These are phyloP conservation scores for Dicyrtoma fusca DNA, from an alignment of 2,888 invertebrate species.

Conservation along the genomic window DNA sequence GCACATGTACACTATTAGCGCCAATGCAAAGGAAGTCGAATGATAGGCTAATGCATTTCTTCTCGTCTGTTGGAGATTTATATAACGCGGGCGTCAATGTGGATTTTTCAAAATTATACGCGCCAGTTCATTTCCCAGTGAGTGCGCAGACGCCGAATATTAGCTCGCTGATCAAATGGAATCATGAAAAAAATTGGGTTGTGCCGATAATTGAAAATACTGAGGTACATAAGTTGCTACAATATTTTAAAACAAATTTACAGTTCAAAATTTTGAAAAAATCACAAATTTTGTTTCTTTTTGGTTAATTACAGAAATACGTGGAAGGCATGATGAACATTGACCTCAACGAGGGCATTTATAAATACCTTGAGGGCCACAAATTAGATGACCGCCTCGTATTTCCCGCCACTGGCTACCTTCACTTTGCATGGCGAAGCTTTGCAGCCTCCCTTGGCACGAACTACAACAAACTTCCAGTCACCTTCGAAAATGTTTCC, in stretches of 20 bases:
- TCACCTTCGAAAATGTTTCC: constrained; percentile 81
- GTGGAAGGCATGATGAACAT: constrained; percentile 24
- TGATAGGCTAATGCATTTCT: constrained; percentile 71
- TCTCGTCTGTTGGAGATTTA: constrained; percentile 78
- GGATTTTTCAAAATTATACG: constrained; percentile 73
- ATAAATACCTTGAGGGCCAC: constrained; percentile 76
- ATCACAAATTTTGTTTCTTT: too few relatives aligned
- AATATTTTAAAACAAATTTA: not conserved
- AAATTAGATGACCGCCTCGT: constrained; percentile 83
- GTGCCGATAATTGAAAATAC: not conserved
- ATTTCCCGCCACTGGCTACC: constrained; percentile 93
- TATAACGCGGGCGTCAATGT: constrained; percentile 81
- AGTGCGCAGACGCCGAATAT: constrained; percentile 83
- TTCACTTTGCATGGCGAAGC: constrained; percentile 80
- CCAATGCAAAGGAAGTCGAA: constrained; percentile 67
- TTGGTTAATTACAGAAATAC: too few relatives aligned
- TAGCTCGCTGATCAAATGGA: constrained; percentile 82
- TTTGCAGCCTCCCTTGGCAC: constrained; percentile 70
- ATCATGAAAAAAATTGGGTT: constrained; percentile 67
- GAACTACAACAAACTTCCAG: constrained; percentile 72
- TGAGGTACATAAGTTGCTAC: not conserved
- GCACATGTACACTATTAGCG: not conserved
- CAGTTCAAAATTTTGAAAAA: too few relatives aligned
- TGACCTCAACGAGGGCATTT: constrained; percentile 65
- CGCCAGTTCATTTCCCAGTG: constrained; percentile 77